phyloP scores from a whole-genome alignment of 2,888 invertebrate genomes.

The Drosophila anomelani region DNA sequence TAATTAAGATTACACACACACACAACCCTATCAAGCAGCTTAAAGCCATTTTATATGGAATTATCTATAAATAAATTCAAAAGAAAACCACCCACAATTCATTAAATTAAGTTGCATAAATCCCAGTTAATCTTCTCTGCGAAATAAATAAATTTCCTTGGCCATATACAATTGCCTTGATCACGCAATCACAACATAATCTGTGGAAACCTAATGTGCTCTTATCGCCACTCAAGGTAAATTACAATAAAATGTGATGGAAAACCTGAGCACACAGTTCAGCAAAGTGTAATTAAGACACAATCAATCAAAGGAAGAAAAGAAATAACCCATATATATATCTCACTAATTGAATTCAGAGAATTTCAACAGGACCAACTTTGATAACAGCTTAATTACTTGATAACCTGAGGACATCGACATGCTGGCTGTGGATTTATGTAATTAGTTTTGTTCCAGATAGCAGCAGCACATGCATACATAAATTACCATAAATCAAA shows the following conservation, averaged over 20 bases:
- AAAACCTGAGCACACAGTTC: slow-evolving; percentile 48
- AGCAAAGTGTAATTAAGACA: slow-evolving; percentile 64
- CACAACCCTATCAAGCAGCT: neutral
- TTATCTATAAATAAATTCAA: neutral
- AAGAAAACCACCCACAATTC: neutral
- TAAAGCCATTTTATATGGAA: neutral
- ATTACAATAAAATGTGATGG: slow-evolving; percentile 28
- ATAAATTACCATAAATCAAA: slow-evolving; percentile 56
- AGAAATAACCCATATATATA: slow-evolving; percentile 4
- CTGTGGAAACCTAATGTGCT: slow-evolving; percentile 22
- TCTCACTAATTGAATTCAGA: slow-evolving; percentile 33
- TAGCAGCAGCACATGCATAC: slow-evolving; percentile 27
- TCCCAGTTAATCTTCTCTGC: neutral
- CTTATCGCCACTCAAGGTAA: slow-evolving; percentile 24
- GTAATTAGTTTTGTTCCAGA: slow-evolving; percentile 43
- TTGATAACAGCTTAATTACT: slow-evolving; percentile 45
- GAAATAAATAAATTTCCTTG: slow-evolving; percentile 6
- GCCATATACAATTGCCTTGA: slow-evolving; percentile 20
- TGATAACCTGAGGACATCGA: slow-evolving; percentile 29
- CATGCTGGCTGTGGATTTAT: slow-evolving; percentile 34
- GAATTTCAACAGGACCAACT: slow-evolving; percentile 17
- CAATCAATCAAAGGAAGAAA: slow-evolving; percentile 64
- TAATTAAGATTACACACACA: neutral
- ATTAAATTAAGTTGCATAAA: slow-evolving; percentile 10
- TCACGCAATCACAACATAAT: slow-evolving; percentile 44